Percentiles rank a stretch among this genome's conserved stretches.
phyloP scores from a whole-genome alignment of 35 echinoderm and acorn worm species.

The Stichopus chloronotus region DNA sequence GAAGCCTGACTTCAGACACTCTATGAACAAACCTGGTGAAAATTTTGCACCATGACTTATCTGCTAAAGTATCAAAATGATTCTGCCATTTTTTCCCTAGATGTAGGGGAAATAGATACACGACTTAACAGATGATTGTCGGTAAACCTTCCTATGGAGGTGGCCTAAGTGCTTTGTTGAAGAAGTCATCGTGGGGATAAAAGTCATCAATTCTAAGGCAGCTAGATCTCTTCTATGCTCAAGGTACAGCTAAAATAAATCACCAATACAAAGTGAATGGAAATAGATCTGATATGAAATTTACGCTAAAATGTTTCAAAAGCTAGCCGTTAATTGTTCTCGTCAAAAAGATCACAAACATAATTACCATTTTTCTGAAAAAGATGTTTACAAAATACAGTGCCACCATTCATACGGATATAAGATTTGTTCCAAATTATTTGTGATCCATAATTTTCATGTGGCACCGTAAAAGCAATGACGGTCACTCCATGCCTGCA shows the following conservation, averaged over 20 bases:
- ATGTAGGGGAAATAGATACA: not conserved
- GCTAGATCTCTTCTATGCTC: not conserved
- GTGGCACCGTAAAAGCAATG: not conserved
- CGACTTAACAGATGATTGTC: too few relatives aligned
- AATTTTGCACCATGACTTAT: not conserved
- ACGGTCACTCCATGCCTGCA: not conserved
- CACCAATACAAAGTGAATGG: not conserved
- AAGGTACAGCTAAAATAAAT: not conserved
- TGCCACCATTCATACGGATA: not conserved
- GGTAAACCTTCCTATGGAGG: not conserved
- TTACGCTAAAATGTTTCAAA: not conserved
- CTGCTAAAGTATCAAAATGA: not conserved
- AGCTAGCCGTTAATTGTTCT: not conserved
- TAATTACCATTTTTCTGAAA: not conserved
- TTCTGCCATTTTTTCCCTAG: not conserved
- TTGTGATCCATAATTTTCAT: not conserved
- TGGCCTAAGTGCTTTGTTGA: not conserved
- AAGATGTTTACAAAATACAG: constrained; percentile 1
- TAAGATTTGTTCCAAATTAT: not conserved
- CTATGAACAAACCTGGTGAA: not conserved
- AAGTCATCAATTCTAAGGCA: not conserved
- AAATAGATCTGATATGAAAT: not conserved
- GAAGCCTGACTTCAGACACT: not conserved
- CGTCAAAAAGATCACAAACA: not conserved
- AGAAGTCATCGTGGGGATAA: not conserved